These are phyloP conservation scores for Hexactinellida sp. DNA, from an alignment of 37 sponge, comb jelly and placozoan species.

Conservation along the genomic window DNA sequence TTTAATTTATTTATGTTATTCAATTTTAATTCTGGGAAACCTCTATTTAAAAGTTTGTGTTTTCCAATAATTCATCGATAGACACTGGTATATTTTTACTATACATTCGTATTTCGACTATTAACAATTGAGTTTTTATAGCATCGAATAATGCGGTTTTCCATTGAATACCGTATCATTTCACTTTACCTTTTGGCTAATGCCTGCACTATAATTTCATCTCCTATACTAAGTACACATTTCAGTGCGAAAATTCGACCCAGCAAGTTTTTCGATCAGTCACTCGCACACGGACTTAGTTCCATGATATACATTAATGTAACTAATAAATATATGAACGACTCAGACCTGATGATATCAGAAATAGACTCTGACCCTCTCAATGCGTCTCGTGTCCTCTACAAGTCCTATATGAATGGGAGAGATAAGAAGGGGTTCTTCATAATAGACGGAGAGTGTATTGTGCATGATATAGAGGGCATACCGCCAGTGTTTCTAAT, in stretches of 20 bases:
- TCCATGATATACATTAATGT: not conserved
- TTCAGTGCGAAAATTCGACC: conserved; percentile 7
- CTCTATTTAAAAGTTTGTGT: no score
- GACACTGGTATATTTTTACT: no score
- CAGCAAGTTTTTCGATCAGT: not conserved
- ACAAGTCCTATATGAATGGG: not conserved
- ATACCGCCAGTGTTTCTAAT: not conserved
- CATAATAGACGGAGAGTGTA: not conserved
- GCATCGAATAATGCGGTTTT: not conserved
- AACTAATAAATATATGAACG: not conserved
- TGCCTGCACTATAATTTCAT: not conserved
- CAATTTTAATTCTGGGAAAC: no score
- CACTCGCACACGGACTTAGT: not conserved
- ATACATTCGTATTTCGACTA: no score
- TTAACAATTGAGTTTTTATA: no score
- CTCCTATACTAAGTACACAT: not conserved
- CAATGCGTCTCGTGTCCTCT: not conserved
- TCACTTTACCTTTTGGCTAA: not conserved
- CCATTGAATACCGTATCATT: not conserved
- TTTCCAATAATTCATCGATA: no score
- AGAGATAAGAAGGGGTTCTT: not conserved
- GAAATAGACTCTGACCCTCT: not conserved
- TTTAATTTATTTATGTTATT: no score
- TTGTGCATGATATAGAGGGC: not conserved
- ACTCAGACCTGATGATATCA: not conserved